Percentiles rank a stretch among this genome's conserved stretches.
phyloP scores from a whole-genome alignment of 2,797 vertebrate species.

The Garrulus glandarius region DNA sequence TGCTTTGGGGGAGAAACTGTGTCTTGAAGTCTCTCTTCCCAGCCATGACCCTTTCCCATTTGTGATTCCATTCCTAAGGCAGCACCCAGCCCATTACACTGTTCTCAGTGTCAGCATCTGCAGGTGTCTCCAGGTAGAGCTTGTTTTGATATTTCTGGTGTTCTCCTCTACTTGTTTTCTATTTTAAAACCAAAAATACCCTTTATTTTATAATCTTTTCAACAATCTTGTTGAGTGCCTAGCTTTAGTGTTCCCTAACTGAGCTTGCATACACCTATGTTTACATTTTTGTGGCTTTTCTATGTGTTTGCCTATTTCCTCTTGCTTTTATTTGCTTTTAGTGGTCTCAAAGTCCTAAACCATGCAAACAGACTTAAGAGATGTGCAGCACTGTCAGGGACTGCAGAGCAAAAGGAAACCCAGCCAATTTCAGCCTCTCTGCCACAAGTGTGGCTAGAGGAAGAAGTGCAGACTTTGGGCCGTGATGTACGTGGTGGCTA shows the following conservation, averaged over 20 bases:
- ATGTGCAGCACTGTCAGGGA: not conserved
- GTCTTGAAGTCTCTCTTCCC: not conserved
- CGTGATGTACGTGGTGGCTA: fast-evolving
- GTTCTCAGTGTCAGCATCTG: not conserved
- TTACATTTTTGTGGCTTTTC: not conserved
- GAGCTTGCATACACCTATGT: not conserved
- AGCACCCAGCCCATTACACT: not conserved
- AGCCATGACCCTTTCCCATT: not conserved
- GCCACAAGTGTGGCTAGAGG: not conserved
- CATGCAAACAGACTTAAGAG: not conserved
- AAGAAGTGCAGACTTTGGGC: not conserved
- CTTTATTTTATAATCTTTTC: not conserved
- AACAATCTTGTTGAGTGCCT: not conserved
- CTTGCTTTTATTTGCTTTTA: not conserved
- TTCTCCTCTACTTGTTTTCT: not conserved
- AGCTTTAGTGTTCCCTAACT: not conserved
- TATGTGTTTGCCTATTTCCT: not conserved
- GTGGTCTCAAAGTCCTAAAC: not conserved
- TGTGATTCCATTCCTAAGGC: not conserved
- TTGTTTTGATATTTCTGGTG: not conserved
- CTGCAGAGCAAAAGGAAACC: not conserved
- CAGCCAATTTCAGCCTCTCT: not conserved
- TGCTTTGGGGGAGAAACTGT: not conserved
- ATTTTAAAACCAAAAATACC: not conserved
- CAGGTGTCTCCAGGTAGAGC: not conserved